phyloP scores from a whole-genome alignment of 2,888 invertebrate genomes.

The Latrodectus hesperus region DNA sequence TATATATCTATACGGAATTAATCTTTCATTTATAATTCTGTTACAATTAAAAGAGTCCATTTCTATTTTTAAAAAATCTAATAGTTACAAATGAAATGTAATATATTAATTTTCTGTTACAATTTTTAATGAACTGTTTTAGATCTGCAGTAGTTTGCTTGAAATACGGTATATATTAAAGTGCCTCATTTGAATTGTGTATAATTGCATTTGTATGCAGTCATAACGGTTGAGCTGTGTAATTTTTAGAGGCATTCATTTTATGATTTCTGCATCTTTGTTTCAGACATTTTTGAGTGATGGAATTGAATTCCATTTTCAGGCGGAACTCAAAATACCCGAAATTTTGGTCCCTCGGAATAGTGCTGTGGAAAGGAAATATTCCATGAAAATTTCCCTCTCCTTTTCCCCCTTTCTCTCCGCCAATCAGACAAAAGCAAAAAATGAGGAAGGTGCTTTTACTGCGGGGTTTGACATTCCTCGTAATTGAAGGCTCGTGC shows the following conservation, averaged over 20 bases:
- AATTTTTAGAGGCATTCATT: not conserved
- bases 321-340: constrained; percentile 7
- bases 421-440: not conserved
- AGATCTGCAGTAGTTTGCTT: too few relatives aligned
- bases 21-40: too few relatives aligned
- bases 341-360: constrained; percentile 35
- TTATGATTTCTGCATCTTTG: not conserved
- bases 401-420: constrained; percentile 1
- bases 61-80: too few relatives aligned
- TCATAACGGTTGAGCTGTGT: not conserved
- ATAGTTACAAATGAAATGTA: too few relatives aligned
- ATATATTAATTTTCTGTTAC: too few relatives aligned
- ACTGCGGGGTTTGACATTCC: constrained; percentile 34
- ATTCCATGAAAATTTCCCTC: not conserved
- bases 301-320: not conserved
- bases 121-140: too few relatives aligned
- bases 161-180: too few relatives aligned
- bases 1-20: too few relatives aligned
- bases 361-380: not conserved
- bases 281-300: not conserved
- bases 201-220: not conserved
- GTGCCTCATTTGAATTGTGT: too few relatives aligned
- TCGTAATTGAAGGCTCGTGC: constrained; percentile 43
- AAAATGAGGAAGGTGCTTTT: constrained; percentile 26
- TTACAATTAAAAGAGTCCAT: too few relatives aligned